Conservation (phyloP, 2,113 vertebrate genomes). For the Pteruthius melanotis region DNA sequence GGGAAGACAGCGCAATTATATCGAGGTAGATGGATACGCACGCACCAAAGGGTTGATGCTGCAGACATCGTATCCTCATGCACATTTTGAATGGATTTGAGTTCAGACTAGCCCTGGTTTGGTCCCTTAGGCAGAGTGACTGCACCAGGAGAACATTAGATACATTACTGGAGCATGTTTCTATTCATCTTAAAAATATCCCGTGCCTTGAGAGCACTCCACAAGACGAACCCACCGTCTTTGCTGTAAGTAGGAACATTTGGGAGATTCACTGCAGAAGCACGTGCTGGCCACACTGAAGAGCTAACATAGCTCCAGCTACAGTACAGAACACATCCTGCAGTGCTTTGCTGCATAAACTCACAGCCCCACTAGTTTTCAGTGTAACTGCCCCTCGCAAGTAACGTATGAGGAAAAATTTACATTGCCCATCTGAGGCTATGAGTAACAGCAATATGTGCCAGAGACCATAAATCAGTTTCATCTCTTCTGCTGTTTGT, state of each 20-base stretch:
- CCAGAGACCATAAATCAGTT: background rate
- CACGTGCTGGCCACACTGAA: background rate
- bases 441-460: background rate
- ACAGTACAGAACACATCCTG: fast-evolving
- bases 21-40: background rate
- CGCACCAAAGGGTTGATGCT: background rate
- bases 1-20: background rate
- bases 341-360: background rate
- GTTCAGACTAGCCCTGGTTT: background rate
- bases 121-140: background rate
- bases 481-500: background rate
- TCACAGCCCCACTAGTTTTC: background rate
- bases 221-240: fast-evolving
- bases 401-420: background rate
- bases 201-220: background rate
- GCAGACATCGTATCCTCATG: background rate
- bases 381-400: background rate
- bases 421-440: background rate
- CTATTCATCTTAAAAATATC: background rate
- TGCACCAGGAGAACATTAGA: background rate
- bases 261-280: background rate
- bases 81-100: background rate
- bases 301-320: background rate
- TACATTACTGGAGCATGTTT: background rate
- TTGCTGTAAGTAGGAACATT: background rate